Evolutionary conservation across 2,888 invertebrate genomes (phyloP).

Genomic region (Hypena proboscidalis): DNA sequence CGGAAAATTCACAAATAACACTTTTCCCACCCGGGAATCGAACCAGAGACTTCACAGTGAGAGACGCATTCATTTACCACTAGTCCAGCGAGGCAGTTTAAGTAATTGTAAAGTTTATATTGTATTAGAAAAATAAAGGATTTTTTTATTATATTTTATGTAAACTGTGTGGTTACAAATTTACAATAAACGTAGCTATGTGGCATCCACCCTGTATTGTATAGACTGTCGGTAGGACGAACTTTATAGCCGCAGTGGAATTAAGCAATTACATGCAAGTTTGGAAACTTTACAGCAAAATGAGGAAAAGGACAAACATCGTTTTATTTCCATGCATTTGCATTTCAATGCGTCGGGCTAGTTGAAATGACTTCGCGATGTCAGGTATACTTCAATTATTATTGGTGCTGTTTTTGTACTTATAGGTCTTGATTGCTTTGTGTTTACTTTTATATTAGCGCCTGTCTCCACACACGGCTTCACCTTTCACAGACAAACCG

Average conservation of each 20-base stretch:
- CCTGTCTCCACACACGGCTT: too few species aligned
- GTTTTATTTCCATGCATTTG: slow-evolving; percentile 69
- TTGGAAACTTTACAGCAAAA: slow-evolving; percentile 64
- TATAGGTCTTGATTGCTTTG: not conserved
- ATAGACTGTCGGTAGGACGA: slow-evolving; percentile 47
- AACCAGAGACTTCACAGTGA: too few species aligned
- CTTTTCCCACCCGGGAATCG: too few species aligned
- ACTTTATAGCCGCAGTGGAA: slow-evolving; percentile 66
- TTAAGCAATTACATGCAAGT: slow-evolving; percentile 79
- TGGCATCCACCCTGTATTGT: slow-evolving; percentile 39
- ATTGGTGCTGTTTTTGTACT: slow-evolving; percentile 10
- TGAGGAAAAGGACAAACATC: slow-evolving; percentile 68
- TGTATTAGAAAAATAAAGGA: too few species aligned
- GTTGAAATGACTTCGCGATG: slow-evolving; percentile 48
- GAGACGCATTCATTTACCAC: too few species aligned
- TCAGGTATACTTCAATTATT: slow-evolving; percentile 12
- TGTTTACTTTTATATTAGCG: not conserved
- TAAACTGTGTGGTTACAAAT: too few species aligned
- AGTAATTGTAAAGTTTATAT: too few species aligned
- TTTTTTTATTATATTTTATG: too few species aligned
- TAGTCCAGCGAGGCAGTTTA: too few species aligned
- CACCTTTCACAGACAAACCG: too few species aligned
- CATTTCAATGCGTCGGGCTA: slow-evolving; percentile 67
- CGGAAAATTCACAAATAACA: too few species aligned
- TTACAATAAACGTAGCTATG: too few species aligned